Conservation (phyloP, 2,888 invertebrate species). For the Liodrosophila aerea region DNA sequence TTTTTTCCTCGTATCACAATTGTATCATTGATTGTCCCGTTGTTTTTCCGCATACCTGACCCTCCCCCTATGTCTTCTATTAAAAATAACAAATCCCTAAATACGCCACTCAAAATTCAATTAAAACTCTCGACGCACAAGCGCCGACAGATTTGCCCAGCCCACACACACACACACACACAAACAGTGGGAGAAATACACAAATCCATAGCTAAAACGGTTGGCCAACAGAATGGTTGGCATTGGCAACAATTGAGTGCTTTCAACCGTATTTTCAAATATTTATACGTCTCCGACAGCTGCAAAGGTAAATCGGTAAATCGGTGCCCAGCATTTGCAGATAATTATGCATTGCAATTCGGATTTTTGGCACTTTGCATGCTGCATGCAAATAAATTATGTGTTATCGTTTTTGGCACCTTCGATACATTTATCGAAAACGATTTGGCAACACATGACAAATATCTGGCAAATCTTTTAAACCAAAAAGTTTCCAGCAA, state of each 20-base stretch:
- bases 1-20: conserved; percentile 31
- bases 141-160: conserved; percentile 63
- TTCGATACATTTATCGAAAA: conserved; percentile 21
- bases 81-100: conserved; percentile 76
- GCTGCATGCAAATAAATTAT: conserved; percentile 41
- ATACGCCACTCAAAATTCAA: conserved; percentile 75
- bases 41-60: conserved; percentile 8
- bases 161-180: conserved; percentile 17
- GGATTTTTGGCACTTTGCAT: conserved; percentile 39
- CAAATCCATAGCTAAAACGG: conserved; percentile 30
- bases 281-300: conserved; percentile 35
- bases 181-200: conserved; percentile 26
- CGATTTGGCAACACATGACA: conserved; percentile 11
- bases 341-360: conserved; percentile 48
- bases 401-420: conserved; percentile 40
- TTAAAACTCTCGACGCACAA: conserved; percentile 71
- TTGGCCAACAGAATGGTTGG: conserved; percentile 9
- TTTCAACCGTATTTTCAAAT: conserved; percentile 48
- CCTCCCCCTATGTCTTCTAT: conserved; percentile 52
- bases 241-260: conserved; percentile 47
- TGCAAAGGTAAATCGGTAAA: conserved; percentile 30
- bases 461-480: conserved; percentile 20
- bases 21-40: conserved; percentile 38
- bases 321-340: conserved; percentile 29
- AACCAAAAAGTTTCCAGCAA: conserved; percentile 15